A percentile compares a stretch with the other conserved stretches of the same genome.
Evolutionary conservation across 2,113 vertebrate genomes (phyloP).

Genomic region (Saguinus midas): DNA sequence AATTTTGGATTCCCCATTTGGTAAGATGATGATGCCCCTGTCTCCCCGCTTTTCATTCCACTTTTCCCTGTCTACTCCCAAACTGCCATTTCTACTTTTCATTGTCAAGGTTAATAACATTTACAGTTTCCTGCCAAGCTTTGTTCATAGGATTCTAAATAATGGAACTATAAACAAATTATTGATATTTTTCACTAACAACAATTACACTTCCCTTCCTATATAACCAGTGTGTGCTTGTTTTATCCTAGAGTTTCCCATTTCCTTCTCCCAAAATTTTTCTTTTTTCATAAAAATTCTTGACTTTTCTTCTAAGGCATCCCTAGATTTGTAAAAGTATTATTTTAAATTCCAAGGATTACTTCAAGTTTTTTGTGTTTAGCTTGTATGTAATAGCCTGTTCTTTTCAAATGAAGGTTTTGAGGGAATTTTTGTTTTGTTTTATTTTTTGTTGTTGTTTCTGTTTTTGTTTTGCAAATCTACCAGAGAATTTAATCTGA

Average conservation of each 20-base stretch:
- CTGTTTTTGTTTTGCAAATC: not conserved
- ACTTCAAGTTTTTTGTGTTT: not conserved
- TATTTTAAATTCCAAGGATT: not conserved
- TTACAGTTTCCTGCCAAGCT: not conserved
- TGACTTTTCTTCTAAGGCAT: slow-evolving; percentile 26
- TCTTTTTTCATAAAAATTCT: not conserved
- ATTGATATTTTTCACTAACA: not conserved
- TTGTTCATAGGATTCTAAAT: not conserved
- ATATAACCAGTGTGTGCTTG: not conserved
- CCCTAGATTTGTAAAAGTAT: not conserved
- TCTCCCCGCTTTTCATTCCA: not conserved
- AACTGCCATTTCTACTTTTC: not conserved
- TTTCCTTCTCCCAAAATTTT: not conserved
- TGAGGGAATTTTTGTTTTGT: too few relatives aligned
- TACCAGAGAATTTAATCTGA: slow-evolving; percentile 3
- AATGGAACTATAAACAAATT: not conserved
- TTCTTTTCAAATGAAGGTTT: not conserved
- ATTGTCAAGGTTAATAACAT: not conserved
- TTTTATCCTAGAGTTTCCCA: not conserved
- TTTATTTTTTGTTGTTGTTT: not conserved
- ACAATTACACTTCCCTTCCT: not conserved
- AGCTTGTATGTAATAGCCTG: not conserved
- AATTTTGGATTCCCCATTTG: not conserved
- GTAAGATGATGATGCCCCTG: not conserved
- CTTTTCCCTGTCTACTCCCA: not conserved